These are phyloP conservation scores for Psix sp. DNA, from an alignment of 1,140 invertebrate species.

Conservation along the genomic window DNA sequence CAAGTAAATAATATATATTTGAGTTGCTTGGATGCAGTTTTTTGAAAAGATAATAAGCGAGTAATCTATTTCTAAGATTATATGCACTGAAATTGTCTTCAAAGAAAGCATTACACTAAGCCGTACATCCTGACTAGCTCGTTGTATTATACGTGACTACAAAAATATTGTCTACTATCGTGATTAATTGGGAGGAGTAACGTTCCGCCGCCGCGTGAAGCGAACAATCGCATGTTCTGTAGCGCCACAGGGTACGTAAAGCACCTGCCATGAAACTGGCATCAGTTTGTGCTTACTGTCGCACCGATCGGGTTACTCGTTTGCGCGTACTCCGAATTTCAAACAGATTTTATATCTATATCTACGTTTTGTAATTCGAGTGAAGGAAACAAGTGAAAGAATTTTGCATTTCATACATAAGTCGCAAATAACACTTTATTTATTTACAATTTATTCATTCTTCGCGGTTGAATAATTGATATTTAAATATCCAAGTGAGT, in stretches of 20 bases:
- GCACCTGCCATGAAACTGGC: constrained; percentile 55
- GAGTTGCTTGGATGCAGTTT: no score
- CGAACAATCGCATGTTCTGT: constrained; percentile 59
- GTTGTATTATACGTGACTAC: constrained; percentile 27
- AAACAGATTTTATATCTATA: neutral
- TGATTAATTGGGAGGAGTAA: constrained; percentile 61
- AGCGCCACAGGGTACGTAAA: constrained; percentile 43
- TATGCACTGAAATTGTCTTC: constrained; percentile 8
- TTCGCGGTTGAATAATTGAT: no score
- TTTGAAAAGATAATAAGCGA: no score
- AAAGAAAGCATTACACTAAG: constrained; percentile 25
- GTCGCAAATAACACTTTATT: no score
- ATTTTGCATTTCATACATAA: no score
- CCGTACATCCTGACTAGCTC: constrained; percentile 21
- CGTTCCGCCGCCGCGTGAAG: constrained; percentile 52
- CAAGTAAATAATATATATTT: no score
- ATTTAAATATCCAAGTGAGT: no score
- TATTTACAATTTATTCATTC: no score
- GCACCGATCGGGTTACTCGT: constrained; percentile 43
- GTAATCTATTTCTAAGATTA: no score
- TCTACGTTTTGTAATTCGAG: neutral
- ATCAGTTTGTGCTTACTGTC: constrained; percentile 52
- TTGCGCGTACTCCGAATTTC: constrained; percentile 26
- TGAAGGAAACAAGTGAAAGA: neutral
- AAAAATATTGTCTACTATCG: constrained; percentile 40